These are phyloP conservation scores for Drosophila colorata DNA, from an alignment of 2,888 invertebrate species.

Conservation along the genomic window DNA sequence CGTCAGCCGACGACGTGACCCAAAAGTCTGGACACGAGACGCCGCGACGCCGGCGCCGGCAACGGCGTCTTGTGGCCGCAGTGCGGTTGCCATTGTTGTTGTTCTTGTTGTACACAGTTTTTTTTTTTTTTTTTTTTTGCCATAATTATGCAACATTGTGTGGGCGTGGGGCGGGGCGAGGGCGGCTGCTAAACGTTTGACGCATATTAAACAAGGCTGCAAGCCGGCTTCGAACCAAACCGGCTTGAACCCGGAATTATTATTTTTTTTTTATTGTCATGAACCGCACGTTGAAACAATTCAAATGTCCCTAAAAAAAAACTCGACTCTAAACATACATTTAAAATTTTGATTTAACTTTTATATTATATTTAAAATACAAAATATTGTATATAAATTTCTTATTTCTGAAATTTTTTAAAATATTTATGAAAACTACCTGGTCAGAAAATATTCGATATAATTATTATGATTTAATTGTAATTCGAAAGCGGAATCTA, in stretches of 20 bases:
- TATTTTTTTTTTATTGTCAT: background rate
- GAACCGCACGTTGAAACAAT: no score
- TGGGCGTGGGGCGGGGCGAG: background rate
- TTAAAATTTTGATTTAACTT: no score
- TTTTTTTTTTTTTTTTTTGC: conserved; percentile 9
- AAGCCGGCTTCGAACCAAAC: background rate
- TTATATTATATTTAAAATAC: no score
- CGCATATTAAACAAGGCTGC: conserved; percentile 39
- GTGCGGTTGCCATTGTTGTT: conserved; percentile 60
- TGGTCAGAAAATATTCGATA: no score
- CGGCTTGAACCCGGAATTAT: background rate
- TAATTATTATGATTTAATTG: no score
- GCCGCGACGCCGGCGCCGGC: conserved; percentile 24
- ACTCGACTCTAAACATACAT: no score
- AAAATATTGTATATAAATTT: no score
- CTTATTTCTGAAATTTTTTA: no score
- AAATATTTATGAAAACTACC: no score
- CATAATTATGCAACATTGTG: conserved; percentile 83
- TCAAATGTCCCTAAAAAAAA: no score
- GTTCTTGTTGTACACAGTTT: conserved; percentile 4
- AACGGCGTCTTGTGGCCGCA: conserved; percentile 83
- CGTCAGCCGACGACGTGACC: conserved; percentile 60
- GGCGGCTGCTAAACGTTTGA: conserved; percentile 57
- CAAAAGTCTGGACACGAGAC: conserved; percentile 47
- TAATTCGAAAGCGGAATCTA: no score